Evolutionary conservation across 2,888 invertebrate species (phyloP), one percentile per base, ranked within the genome.

Genomic region (Orthosia gothica): DNA sequence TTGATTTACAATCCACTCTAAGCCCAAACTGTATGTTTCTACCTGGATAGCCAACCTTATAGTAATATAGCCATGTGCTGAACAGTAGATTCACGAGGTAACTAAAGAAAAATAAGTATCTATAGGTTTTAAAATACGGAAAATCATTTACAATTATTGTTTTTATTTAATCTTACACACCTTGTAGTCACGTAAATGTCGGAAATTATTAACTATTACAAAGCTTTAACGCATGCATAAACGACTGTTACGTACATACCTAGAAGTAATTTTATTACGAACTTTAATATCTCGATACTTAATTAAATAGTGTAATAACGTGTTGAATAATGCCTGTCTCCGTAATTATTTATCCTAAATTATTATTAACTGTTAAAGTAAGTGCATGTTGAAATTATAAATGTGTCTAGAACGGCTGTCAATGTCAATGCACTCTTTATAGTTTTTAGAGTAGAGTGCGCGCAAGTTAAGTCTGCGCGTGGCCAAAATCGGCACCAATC

Each of bases 291-390:
- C 20, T 58, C 16, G 20, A 61, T 57, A 61, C 20, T 9, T 76
- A 47, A 77, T 68, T 59, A 66, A 40, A 40, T 23, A 54, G 20
- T 62, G 69, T 72, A 81, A 62, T 20, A 26, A 75, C n/a, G 18
- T 74, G 47, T 76, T 79, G 20, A 79, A 67, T 79, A 70, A 76
- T 50, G 63, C 58, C 47, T 13, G 50, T 55, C 66, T 32, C 16
- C 16, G 47, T 68, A 55, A 61, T 55, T 50, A 55, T n/a, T 47
- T 61, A 40, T 57, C 12, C 26, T 63, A 71, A 74, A 76, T 72
- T 78, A 65, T 54, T 54, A 57, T 72, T 59, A 16, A 54, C 32
- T 57, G n/a, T 23, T 58, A 63, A 50, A 68, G 23, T 58, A 18
- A 58, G 50, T 54, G 49, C 26, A 45, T 49, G 32, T 67, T 26